Evolutionary conservation across 1,140 invertebrate genomes (phyloP).

Genomic region (Drosophila simulans): DNA sequence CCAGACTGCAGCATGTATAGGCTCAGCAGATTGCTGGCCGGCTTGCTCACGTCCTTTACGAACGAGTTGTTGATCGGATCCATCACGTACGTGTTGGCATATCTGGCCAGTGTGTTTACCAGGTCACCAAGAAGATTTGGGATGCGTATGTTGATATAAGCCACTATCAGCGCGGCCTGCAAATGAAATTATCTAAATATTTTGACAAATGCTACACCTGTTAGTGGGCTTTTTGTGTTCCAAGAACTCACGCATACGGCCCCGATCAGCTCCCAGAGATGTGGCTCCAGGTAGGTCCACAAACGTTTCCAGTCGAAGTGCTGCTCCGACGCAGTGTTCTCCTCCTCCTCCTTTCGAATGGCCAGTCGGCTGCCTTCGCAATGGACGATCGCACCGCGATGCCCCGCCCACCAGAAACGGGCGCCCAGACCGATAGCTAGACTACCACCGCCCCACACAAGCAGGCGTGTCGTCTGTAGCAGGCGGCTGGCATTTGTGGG

Average conservation of each 20-base stretch:
- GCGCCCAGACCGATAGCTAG: constrained; percentile 50
- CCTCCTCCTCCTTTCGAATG: constrained; percentile 71
- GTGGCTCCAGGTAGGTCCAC: constrained; percentile 87
- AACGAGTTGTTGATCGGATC: constrained; percentile 85
- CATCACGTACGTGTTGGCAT: constrained; percentile 84
- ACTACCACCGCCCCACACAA: constrained; percentile 66
- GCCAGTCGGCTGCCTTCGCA: constrained; percentile 76
- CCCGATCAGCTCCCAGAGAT: constrained; percentile 86
- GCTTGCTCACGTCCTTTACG: constrained; percentile 87
- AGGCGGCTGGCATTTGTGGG: constrained; percentile 20
- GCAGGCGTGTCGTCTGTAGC: constrained; percentile 45
- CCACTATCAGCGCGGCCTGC: constrained; percentile 92
- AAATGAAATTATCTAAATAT: constrained; percentile 42
- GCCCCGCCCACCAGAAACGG: constrained; percentile 55
- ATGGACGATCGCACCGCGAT: constrained; percentile 3
- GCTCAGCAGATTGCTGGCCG: constrained; percentile 88
- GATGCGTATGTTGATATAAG: constrained; percentile 92
- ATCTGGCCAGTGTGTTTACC: constrained; percentile 90
- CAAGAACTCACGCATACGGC: constrained; percentile 86
- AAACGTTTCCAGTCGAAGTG: constrained; percentile 88
- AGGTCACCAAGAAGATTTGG: constrained; percentile 91
- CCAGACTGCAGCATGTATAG: constrained; percentile 91
- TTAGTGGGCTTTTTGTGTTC: no score
- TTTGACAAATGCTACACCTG: not conserved
- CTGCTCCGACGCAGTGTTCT: constrained; percentile 57